These are phyloP conservation scores for Parapristionchus giblindavisi DNA, from an alignment of 2,888 invertebrate species.

Conservation along the genomic window DNA sequence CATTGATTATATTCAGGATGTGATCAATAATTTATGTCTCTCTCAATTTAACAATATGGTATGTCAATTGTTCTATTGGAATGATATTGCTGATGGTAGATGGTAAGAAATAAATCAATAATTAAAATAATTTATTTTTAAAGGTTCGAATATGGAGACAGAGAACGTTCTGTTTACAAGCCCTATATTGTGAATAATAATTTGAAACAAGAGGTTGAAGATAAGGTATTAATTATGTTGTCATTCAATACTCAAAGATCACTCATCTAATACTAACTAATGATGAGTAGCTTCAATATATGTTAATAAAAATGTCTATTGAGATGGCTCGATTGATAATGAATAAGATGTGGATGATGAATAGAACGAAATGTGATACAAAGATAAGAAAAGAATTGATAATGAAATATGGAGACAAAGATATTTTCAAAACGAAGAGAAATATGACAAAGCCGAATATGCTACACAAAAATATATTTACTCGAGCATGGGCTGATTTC, in stretches of 20 bases:
- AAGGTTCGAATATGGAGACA: conserved; percentile 7
- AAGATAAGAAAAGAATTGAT: conserved; percentile 1
- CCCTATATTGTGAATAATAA: conserved; percentile 19
- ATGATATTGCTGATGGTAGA: background rate
- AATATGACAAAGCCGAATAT: too few species aligned
- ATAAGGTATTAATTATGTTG: background rate
- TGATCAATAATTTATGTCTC: background rate
- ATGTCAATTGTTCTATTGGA: conserved; percentile 4
- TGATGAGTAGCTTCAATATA: too few species aligned
- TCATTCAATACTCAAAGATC: background rate
- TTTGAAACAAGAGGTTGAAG: background rate
- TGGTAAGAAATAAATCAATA: background rate
- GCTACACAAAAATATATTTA: background rate
- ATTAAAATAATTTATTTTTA: background rate
- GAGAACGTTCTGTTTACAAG: background rate
- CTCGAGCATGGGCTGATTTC: background rate
- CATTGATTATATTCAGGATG: background rate
- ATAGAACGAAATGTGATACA: conserved; percentile 8
- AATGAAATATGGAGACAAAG: conserved; percentile 1
- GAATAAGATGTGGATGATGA: conserved; percentile 26
- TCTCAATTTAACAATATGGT: background rate
- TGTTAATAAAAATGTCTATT: too few species aligned
- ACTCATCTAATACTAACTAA: background rate
- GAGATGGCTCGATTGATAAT: background rate
- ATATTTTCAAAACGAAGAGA: background rate